Conservation (phyloP, 1,140 invertebrate genomes). For the Drosophila nigromelanica region DNA sequence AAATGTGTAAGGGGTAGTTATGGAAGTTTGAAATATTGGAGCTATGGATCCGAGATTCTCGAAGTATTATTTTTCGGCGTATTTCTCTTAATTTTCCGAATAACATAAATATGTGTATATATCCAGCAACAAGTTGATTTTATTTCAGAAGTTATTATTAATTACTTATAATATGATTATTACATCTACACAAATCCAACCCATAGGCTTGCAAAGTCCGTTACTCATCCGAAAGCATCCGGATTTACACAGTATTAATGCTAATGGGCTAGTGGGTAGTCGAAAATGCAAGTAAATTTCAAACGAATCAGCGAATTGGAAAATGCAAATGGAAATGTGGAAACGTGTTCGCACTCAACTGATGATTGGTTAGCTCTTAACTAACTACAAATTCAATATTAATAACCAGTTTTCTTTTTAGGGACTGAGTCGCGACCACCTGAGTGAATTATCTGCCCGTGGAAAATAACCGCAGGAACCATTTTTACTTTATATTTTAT, state of each 20-base stretch:
- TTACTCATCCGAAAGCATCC: conserved; percentile 20
- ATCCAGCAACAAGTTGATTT: background rate
- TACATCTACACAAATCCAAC: background rate
- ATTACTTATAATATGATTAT: conserved; percentile 20
- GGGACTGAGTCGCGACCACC: background rate
- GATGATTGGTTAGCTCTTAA: conserved; percentile 20
- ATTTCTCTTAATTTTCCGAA: too few relatives aligned
- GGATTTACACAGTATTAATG: background rate
- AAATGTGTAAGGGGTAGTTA: too few relatives aligned
- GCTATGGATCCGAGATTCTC: too few relatives aligned
- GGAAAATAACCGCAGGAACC: background rate
- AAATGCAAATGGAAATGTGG: conserved; percentile 3
- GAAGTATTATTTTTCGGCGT: too few relatives aligned
- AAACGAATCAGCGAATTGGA: conserved; percentile 32
- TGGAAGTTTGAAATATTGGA: too few relatives aligned
- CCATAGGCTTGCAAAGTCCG: conserved; percentile 5
- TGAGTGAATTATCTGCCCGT: background rate
- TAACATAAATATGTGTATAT: background rate
- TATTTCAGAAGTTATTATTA: background rate
- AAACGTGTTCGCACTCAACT: background rate
- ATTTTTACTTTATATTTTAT: background rate
- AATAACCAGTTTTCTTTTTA: background rate
- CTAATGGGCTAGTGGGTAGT: background rate
- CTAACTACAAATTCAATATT: conserved; percentile 1
- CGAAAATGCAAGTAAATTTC: conserved; percentile 45